phyloP scores from a whole-genome alignment of 2,888 invertebrate genomes.

The Cabera pusaria region DNA sequence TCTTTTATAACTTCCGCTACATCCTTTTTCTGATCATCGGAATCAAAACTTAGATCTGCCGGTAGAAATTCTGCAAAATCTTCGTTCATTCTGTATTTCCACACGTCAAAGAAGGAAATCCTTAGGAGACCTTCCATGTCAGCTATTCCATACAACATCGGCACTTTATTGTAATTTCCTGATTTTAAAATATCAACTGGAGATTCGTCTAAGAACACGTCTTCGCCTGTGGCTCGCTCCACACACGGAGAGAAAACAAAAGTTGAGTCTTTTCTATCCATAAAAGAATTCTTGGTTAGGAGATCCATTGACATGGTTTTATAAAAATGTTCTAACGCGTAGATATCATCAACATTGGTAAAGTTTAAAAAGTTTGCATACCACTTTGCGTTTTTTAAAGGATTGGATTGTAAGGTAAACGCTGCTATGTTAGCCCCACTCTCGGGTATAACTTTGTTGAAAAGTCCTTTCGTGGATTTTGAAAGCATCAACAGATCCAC shows the following conservation, averaged over 20 bases:
- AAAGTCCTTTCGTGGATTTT: constrained; percentile 44
- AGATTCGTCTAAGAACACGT: constrained; percentile 41
- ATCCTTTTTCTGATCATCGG: constrained; percentile 35
- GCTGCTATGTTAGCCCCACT: constrained; percentile 43
- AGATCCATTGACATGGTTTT: constrained; percentile 36
- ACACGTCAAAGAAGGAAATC: constrained; percentile 36
- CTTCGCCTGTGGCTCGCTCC: constrained; percentile 33
- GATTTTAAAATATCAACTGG: constrained; percentile 45
- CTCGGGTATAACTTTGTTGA: constrained; percentile 49
- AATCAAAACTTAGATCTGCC: constrained; percentile 41
- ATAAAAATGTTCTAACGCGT: constrained; percentile 49
- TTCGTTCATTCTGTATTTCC: constrained; percentile 45
- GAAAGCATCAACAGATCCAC: constrained; percentile 50
- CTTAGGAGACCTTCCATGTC: constrained; percentile 53
- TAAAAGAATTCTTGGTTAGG: background rate
- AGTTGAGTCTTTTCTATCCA: constrained; percentile 2
- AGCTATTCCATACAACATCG: constrained; percentile 50
- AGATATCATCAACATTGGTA: constrained; percentile 38
- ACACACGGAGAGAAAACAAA: constrained; percentile 37
- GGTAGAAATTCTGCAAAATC: constrained; percentile 54
- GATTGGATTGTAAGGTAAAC: constrained; percentile 44
- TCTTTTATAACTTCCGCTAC: constrained; percentile 39
- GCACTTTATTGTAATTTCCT: constrained; percentile 42
- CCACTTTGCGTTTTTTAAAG: constrained; percentile 44
- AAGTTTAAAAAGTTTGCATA: constrained; percentile 43